Evolutionary conservation across 2,797 vertebrate genomes (phyloP).

Genomic region (Acrocephalus scirpaceus): DNA sequence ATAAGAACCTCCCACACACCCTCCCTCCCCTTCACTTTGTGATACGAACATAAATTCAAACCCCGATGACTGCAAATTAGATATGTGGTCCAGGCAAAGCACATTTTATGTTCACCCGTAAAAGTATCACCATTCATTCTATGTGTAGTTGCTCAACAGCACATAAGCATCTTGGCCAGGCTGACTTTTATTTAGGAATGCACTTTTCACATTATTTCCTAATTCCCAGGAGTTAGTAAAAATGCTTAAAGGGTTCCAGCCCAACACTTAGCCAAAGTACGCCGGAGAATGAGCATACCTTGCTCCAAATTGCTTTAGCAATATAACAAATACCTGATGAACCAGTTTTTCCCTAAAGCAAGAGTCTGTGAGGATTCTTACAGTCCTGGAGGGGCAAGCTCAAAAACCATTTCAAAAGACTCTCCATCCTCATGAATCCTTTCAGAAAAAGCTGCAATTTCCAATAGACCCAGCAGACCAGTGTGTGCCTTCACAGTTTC

Average conservation of each 20-base stretch:
- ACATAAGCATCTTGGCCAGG: neutral
- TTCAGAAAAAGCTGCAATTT: neutral
- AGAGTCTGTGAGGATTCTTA: neutral
- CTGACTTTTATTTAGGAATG: neutral
- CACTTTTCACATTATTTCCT: neutral
- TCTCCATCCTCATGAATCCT: neutral
- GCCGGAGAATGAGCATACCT: fast-evolving
- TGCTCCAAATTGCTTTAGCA: neutral
- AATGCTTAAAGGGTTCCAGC: neutral
- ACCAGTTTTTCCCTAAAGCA: neutral
- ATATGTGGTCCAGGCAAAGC: neutral
- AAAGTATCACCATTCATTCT: slow-evolving; percentile 39
- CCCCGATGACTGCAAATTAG: neutral
- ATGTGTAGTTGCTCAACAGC: neutral
- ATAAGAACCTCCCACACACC: neutral
- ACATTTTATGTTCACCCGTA: slow-evolving; percentile 32
- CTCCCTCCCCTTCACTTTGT: neutral
- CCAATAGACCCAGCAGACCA: neutral
- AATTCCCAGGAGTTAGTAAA: neutral
- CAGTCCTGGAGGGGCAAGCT: neutral
- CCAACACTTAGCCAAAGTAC: neutral
- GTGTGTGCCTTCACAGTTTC: fast-evolving
- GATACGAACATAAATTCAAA: slow-evolving; percentile 34
- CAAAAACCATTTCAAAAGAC: neutral
- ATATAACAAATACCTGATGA: neutral